Evolutionary conservation across 1,140 invertebrate genomes (phyloP).

Genomic region (Papilio polyxenes): DNA sequence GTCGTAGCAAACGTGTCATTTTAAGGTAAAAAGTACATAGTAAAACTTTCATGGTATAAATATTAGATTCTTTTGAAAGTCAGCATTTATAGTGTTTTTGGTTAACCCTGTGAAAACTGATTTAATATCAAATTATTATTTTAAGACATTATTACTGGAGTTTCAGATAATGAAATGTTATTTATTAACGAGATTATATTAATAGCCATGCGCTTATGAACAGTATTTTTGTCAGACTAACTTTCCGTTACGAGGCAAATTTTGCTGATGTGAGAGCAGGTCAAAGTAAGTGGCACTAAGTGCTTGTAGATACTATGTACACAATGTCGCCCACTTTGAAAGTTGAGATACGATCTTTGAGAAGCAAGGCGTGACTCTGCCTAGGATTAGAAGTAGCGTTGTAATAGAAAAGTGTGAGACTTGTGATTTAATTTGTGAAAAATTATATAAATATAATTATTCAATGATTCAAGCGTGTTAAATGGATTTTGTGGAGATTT

Average conservation of each 20-base stretch:
- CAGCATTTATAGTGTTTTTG: neutral
- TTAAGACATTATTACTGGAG: neutral
- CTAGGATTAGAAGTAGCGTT: neutral
- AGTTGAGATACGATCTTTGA: slow-evolving; percentile 1
- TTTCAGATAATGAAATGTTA: neutral
- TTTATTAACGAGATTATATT: neutral
- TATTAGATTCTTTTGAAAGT: too few species aligned
- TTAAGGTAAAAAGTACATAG: too few species aligned
- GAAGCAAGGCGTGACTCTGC: neutral
- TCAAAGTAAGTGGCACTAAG: neutral
- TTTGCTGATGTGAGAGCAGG: neutral
- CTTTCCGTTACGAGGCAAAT: slow-evolving; percentile 3
- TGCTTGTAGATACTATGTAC: neutral
- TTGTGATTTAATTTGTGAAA: neutral
- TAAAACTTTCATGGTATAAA: too few species aligned
- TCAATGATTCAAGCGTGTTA: too few species aligned
- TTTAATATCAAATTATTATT: neutral
- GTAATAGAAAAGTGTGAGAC: neutral
- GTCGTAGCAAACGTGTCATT: too few species aligned
- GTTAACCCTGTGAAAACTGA: neutral
- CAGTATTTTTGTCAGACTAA: neutral
- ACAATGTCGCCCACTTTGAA: neutral
- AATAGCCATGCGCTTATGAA: neutral
- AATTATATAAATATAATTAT: too few species aligned
- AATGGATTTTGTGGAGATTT: neutral